Conservation (phyloP, 2,888 invertebrate genomes). For the Caenorhabditis japonica region DNA sequence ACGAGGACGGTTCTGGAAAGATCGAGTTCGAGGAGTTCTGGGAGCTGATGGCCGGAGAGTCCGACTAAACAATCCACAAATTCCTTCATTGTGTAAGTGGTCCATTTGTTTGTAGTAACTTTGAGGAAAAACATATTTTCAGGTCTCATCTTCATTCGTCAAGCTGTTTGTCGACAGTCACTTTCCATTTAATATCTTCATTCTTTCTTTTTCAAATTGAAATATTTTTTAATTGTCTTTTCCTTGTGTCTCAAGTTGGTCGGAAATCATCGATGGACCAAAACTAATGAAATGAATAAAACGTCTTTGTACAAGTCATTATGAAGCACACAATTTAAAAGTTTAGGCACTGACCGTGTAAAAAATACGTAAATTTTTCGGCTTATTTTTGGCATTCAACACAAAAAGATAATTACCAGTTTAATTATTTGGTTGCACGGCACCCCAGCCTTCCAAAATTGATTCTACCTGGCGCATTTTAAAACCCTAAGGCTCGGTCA, state of each 20-base stretch:
- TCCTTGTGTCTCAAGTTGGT: conserved; percentile 2
- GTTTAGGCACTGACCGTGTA: no score
- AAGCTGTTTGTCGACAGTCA: conserved; percentile 8
- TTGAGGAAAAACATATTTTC: neutral
- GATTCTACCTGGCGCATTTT: no score
- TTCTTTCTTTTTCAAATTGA: conserved; percentile 4
- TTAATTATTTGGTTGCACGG: no score
- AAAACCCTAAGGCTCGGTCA: no score
- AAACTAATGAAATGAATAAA: no score
- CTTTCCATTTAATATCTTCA: neutral
- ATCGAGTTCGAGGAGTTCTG: conserved; percentile 77
- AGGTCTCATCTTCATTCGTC: conserved; percentile 35
- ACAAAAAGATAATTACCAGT: no score
- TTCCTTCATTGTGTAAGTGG: neutral
- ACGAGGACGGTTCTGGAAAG: conserved; percentile 76
- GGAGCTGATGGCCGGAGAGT: conserved; percentile 77
- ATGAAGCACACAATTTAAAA: no score
- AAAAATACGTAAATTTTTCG: no score
- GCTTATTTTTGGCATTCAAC: no score
- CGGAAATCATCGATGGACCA: no score
- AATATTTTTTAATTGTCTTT: neutral
- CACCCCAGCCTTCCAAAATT: no score
- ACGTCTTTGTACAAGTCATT: conserved; percentile 17
- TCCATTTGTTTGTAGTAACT: neutral
- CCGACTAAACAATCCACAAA: conserved; percentile 61